Conservation (phyloP, 2,888 invertebrate species). For the Lysandra bellargus region DNA sequence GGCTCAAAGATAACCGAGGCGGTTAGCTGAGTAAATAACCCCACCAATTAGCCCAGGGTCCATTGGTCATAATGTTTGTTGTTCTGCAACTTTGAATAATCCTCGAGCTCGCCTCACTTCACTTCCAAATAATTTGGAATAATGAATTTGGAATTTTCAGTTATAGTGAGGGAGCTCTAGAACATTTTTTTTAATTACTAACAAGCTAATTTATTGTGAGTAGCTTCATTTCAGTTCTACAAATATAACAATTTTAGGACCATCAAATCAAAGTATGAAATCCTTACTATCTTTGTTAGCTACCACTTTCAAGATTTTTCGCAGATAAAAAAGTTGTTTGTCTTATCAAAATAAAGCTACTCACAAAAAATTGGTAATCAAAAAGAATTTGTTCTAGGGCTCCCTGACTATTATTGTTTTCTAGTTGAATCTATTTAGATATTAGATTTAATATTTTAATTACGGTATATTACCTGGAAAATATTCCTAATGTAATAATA, state of each 20-base stretch:
- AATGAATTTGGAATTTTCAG: slow-evolving; percentile 15
- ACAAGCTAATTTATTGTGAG: too few species aligned
- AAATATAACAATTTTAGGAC: too few species aligned
- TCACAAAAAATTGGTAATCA: too few species aligned
- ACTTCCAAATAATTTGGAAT: slow-evolving; percentile 25
- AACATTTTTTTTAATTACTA: too few species aligned
- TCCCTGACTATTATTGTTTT: not conserved
- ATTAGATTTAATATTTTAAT: not conserved
- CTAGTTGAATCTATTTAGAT: not conserved
- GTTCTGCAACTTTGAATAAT: slow-evolving; percentile 60
- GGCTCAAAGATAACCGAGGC: slow-evolving; percentile 69
- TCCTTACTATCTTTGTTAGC: too few species aligned
- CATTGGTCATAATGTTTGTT: slow-evolving; percentile 77
- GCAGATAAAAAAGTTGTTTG: too few species aligned
- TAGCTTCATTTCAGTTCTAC: too few species aligned
- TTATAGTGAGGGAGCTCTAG: not conserved
- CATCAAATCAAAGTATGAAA: too few species aligned
- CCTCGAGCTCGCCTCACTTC: slow-evolving; percentile 37
- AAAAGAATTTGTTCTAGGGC: too few species aligned
- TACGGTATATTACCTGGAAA: not conserved
- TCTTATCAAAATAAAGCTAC: too few species aligned
- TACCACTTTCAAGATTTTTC: too few species aligned
- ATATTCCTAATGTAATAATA: not conserved
- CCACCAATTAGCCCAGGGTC: slow-evolving; percentile 74
- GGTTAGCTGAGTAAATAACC: slow-evolving; percentile 75